Percentiles rank a stretch among this genome's conserved stretches.
Conservation (phyloP, 2,888 invertebrate species). For the Thyatira batis region DNA sequence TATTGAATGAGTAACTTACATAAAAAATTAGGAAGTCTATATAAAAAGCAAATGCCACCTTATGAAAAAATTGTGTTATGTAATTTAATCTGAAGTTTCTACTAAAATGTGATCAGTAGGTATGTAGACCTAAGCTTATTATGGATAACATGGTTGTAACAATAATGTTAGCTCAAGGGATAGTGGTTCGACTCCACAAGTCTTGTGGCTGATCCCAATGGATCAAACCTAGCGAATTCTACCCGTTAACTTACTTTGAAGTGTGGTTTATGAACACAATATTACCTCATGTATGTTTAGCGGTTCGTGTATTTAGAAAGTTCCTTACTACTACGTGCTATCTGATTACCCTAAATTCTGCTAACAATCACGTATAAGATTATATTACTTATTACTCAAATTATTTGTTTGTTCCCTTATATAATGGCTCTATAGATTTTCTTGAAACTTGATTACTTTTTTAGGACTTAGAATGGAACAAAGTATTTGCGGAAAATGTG, state of each 20-base stretch:
- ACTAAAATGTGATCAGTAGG: neutral
- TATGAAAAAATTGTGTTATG: no score
- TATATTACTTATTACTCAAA: no score
- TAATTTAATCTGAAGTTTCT: neutral
- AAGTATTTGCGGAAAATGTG: no score
- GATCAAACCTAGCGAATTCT: neutral
- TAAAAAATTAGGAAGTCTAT: no score
- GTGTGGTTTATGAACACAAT: neutral
- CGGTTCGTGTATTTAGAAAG: neutral
- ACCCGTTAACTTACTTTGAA: neutral
- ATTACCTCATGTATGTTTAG: neutral
- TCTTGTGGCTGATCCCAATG: neutral
- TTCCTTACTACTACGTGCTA: neutral
- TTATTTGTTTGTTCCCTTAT: no score
- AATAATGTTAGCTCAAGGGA: neutral
- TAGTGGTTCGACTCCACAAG: neutral
- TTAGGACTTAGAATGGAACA: no score
- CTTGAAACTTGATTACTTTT: no score
- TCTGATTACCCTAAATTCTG: no score
- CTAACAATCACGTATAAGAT: no score
- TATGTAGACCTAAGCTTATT: neutral
- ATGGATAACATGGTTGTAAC: neutral
- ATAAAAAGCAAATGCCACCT: no score
- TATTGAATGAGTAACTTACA: no score
- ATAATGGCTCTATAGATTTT: no score